Evolutionary conservation across 2,888 invertebrate species (phyloP), one percentile per base, ranked within the genome.

Genomic region (Harpalus rubripes): DNA sequence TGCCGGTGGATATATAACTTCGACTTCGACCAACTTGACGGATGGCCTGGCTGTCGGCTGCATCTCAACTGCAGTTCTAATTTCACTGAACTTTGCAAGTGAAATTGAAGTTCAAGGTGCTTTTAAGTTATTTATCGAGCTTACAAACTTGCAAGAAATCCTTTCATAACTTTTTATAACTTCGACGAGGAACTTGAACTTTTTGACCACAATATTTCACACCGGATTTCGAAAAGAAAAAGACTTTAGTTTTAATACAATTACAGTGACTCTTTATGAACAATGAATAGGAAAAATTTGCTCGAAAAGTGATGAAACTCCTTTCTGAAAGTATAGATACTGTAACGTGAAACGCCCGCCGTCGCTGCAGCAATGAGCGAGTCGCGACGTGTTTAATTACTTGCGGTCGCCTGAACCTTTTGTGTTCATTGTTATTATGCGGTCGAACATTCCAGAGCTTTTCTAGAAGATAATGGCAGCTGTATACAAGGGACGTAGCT

Each of bases 31-130:
- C 10, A 15, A 76, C 16, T 52, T 76, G 78, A 78, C 58, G 56
- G 58, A 78, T 78, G 78, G 59, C 56, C 32, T 26, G 56, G 7
- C 15, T 58, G 59, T 78, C 78, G 58, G 15, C 52, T 58, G 58
- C 58, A 78, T 78, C 78, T 32, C 78, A 78, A 78, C 56, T 32
- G 39, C 39, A 68, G 39, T 39, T 68, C 15, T 39, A 32, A 68
- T 68, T 68, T 68, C 68, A 68, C 68, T 10, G 68, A 68, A 68
- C 22, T 63, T 18, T 59, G 16, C 18, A 63, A 63, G 8, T 10
- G 63, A 18, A 22, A 22, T 63, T 63, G 26, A 63, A 63, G 26
- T 22, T 63, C 26, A 63, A 63, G 63, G 63, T 22, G 59, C 16
- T 7, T 12, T 15, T 15, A 15, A 15, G 59, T 59, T 59, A 52